Evolutionary conservation across 2,113 vertebrate genomes (phyloP), one percentile per base, ranked within the genome.

Genomic region (Zosterops borbonicus): DNA sequence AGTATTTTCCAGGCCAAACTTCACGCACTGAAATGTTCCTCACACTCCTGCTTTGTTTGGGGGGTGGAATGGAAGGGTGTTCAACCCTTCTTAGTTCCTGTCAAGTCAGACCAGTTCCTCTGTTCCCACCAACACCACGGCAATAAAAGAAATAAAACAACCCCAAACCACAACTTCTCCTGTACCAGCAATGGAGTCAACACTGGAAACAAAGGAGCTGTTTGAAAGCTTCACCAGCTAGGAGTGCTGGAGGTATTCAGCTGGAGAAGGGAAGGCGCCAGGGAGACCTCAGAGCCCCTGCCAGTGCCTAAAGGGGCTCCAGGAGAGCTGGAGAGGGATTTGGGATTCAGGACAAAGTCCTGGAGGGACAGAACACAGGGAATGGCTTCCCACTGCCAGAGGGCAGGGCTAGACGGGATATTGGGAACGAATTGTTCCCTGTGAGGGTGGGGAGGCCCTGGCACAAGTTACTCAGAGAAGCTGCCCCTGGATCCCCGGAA

Each of bases 371-470:
- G 70, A 24, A 42, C 21, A 21, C 37, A 25, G 44, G 71, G 44
- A 76, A 67, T 59, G 62, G 25, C 25, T 76, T 20, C 35, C 25
- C 42, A 31, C 3, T 76, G 35, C 12, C 24, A 50, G 44, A 76
- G 52, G 10, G 31, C 25, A 59, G 52, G 21, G 31, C 0, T 13
- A 0, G 37, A 14, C 50, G 42, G 52, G 62, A 67, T 1, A 7
- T 8, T 59, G 44, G 44, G 52, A 0, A 22, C 37, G 31, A 59
- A 67, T 76, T 49, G 19, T 50, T 50, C 12, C 12, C 52, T 50
- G 17, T 0, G 4, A 59, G 37, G 35, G 60, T 25, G 20, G 20
- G 4, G 0, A 67, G 44, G 52, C 0, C 4, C 52, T 50, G 71
- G 52, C 3, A 29, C 5, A 12, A 39, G 5, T 1, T 49, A 3